A percentile compares a stretch with the other conserved stretches of the same genome.
These are phyloP conservation scores for Leucophenga maculata DNA, from an alignment of 2,888 invertebrate genomes.

Conservation along the genomic window DNA sequence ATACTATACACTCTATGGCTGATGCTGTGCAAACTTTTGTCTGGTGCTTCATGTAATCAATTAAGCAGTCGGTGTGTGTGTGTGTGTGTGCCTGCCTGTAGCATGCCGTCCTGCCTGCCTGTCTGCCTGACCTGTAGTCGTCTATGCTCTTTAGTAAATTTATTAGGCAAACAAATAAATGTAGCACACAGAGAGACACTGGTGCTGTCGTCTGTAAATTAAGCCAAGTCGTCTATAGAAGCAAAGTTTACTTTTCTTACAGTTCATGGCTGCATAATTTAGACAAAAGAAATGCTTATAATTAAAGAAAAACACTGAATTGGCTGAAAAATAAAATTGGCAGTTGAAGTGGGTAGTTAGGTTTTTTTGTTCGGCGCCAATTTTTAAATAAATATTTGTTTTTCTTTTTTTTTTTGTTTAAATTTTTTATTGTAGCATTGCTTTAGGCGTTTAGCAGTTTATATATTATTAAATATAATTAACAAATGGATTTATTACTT, in stretches of 20 bases:
- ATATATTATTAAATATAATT: constrained; percentile 14
- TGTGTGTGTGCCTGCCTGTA: not conserved
- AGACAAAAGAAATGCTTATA: not conserved
- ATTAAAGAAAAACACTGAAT: constrained; percentile 16
- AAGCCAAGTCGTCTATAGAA: not conserved
- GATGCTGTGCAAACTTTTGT: constrained; percentile 39
- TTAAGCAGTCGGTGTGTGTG: not conserved
- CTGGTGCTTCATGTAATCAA: not conserved
- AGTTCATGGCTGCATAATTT: constrained; percentile 21
- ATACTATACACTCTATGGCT: not conserved
- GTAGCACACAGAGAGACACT: not conserved
- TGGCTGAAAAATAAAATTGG: not conserved
- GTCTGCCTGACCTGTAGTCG: not conserved
- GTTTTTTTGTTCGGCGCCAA: no score
- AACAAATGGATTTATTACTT: constrained; percentile 11
- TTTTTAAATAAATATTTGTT: not conserved
- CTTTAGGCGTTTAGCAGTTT: not conserved
- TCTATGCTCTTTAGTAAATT: not conserved
- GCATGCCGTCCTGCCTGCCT: no score
- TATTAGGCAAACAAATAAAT: not conserved
- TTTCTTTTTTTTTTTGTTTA: not conserved
- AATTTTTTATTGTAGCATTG: constrained; percentile 29
- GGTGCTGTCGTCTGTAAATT: not conserved
- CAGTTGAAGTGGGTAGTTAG: no score
- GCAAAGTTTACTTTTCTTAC: not conserved